Percentiles rank a stretch among this genome's conserved stretches.
phyloP scores from a whole-genome alignment of 2,888 invertebrate genomes.

The Cantharis rustica region DNA sequence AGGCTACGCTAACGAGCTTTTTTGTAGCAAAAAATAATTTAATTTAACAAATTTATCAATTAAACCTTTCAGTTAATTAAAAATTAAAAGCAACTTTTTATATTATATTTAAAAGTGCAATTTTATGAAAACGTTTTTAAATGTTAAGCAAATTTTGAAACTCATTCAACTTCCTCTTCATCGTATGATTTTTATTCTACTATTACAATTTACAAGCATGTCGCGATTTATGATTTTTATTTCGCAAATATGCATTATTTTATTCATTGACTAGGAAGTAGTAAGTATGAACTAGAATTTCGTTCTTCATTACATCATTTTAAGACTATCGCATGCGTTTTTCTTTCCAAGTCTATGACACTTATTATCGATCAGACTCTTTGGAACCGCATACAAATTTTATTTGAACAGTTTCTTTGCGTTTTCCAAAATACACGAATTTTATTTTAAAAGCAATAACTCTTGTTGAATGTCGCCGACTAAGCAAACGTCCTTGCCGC shows the following conservation, averaged over 20 bases:
- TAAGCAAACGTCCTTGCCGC: not conserved
- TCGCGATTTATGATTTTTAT: not conserved
- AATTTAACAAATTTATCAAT: not conserved
- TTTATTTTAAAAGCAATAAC: not conserved
- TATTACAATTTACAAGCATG: not conserved
- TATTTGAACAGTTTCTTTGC: slow-evolving; percentile 12
- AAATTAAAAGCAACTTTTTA: not conserved
- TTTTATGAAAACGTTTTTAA: not conserved
- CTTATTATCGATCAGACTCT: slow-evolving; percentile 24
- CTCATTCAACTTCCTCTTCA: not conserved
- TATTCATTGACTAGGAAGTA: not conserved
- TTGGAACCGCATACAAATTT: slow-evolving; percentile 18
- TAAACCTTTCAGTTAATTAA: not conserved
- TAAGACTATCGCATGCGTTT: slow-evolving; percentile 8
- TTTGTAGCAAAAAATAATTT: slow-evolving; percentile 7
- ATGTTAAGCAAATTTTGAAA: not conserved
- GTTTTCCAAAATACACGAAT: slow-evolving; percentile 10
- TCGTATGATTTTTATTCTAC: not conserved
- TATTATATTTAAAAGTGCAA: not conserved
- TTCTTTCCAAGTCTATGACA: slow-evolving; percentile 7
- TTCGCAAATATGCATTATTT: not conserved
- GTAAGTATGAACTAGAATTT: not conserved
- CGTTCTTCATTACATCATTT: not conserved
- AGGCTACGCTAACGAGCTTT: slow-evolving; percentile 29
- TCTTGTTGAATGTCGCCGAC: not conserved